A percentile compares a stretch with the other conserved stretches of the same genome.
Evolutionary conservation across 2,113 vertebrate species (phyloP).

Genomic region (Paramormyrops kingsleyae): DNA sequence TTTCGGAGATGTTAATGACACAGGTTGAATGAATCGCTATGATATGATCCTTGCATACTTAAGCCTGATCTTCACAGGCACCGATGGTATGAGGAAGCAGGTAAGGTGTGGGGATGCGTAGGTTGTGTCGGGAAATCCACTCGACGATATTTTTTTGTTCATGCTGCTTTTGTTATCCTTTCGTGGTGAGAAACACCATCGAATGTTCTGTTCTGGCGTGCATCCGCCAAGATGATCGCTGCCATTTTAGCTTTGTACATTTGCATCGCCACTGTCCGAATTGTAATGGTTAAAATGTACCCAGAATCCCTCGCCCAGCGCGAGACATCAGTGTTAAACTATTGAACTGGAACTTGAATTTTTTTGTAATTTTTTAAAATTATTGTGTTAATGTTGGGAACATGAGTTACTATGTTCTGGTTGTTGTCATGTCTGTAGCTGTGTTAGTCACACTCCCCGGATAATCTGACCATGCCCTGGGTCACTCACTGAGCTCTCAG

Average conservation of each 20-base stretch:
- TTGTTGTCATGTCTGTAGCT: too few relatives aligned
- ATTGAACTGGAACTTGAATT: constrained; percentile 64
- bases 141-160: not conserved
- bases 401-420: not conserved
- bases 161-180: not conserved
- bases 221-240: constrained; percentile 53
- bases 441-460: not conserved
- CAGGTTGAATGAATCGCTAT: constrained; percentile 57
- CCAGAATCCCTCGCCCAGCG: constrained; percentile 44
- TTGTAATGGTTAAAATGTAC: constrained; percentile 33
- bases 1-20: constrained; percentile 64
- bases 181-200: constrained; percentile 44
- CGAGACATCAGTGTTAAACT: constrained; percentile 72
- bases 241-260: constrained; percentile 47
- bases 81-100: constrained; percentile 45
- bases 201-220: constrained; percentile 60
- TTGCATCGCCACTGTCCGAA: constrained; percentile 41
- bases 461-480: not conserved
- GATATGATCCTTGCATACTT: constrained; percentile 62
- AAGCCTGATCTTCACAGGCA: constrained; percentile 61
- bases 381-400: constrained; percentile 7
- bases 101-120: constrained; percentile 38
- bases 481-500: not conserved
- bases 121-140: constrained; percentile 12
- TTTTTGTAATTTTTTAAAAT: constrained; percentile 22